Evolutionary conservation across 2,888 invertebrate species (phyloP).

Genomic region (Epinotia bilunana): DNA sequence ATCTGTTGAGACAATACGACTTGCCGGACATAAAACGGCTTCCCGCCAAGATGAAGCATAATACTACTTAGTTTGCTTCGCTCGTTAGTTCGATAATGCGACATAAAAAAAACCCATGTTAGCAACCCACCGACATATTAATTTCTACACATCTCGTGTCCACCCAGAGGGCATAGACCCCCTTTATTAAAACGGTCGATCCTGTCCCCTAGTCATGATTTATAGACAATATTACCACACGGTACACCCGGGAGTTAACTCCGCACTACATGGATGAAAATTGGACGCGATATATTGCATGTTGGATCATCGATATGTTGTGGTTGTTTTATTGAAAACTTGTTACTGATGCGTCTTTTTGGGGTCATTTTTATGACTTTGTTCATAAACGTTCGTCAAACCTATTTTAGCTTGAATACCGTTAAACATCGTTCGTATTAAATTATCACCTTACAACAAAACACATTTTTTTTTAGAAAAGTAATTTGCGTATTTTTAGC

Average conservation of each 20-base stretch:
- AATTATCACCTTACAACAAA: no score
- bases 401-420: neutral
- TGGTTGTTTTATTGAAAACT: neutral
- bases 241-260: neutral
- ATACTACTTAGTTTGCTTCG: no score
- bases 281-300: constrained; percentile 6
- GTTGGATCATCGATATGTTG: neutral
- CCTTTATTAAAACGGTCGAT: neutral
- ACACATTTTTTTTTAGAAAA: no score
- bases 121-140: neutral
- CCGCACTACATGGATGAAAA: neutral
- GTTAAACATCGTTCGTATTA: no score
- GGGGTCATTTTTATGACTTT: no score
- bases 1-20: no score
- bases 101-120: neutral
- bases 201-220: neutral
- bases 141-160: neutral
- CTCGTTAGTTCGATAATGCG: neutral
- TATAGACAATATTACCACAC: constrained; percentile 8
- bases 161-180: neutral
- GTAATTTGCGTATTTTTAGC: no score
- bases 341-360: neutral
- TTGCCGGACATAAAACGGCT: no score
- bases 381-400: neutral
- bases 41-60: no score